Evolutionary conservation across 1,140 invertebrate species (phyloP).

Genomic region (Microplitis mediator): DNA sequence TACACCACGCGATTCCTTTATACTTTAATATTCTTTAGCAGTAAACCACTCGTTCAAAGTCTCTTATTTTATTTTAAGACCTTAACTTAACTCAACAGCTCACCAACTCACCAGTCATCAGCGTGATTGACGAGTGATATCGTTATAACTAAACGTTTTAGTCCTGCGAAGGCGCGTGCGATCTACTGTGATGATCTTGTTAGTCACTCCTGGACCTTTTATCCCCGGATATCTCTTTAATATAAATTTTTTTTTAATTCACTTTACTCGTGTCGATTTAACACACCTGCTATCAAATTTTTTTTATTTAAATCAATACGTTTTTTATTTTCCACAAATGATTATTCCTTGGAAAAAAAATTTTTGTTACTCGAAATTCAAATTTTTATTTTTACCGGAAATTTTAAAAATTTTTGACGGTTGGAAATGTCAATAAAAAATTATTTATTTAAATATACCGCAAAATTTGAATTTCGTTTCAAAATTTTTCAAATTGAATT

Average conservation of each 20-base stretch:
- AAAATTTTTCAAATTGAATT: too few species aligned
- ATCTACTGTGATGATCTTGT: constrained; percentile 56
- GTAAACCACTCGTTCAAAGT: neutral
- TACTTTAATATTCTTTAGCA: constrained; percentile 24
- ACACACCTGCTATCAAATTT: neutral
- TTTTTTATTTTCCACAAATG: too few species aligned
- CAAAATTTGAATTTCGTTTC: too few species aligned
- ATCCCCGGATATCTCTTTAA: neutral
- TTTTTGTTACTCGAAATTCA: too few species aligned
- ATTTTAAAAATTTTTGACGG: too few species aligned
- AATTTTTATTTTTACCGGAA: too few species aligned
- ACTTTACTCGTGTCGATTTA: neutral
- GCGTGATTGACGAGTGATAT: constrained; percentile 59
- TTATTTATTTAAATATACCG: too few species aligned
- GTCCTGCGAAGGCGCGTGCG: constrained; percentile 41
- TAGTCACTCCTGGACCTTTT: constrained; percentile 43
- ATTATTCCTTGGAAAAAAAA: too few species aligned
- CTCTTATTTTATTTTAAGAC: constrained; percentile 6
- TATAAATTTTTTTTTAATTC: neutral
- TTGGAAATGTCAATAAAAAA: too few species aligned
- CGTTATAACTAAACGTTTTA: constrained; percentile 51
- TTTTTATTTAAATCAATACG: neutral
- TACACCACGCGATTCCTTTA: constrained; percentile 45
- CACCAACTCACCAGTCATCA: constrained; percentile 46
- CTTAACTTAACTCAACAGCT: constrained; percentile 26